Percentiles rank a stretch among this genome's conserved stretches.
Conservation (phyloP, 2,797 vertebrate genomes). For the Typhlichthys subterraneus region DNA sequence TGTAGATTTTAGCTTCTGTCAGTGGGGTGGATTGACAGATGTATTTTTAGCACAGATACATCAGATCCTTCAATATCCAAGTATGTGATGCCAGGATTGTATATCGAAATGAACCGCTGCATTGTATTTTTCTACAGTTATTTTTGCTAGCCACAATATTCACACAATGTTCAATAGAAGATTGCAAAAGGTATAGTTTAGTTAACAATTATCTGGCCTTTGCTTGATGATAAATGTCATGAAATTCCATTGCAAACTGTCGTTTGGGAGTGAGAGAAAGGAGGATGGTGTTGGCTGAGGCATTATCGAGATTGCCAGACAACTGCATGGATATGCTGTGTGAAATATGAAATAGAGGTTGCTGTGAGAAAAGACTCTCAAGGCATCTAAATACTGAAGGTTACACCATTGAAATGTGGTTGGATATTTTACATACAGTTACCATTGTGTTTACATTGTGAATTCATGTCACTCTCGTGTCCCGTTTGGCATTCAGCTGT, state of each 20-base stretch:
- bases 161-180: constrained; percentile 26
- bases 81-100: constrained; percentile 39
- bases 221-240: constrained; percentile 17
- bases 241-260: constrained; percentile 8
- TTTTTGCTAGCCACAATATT: constrained; percentile 11
- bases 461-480: background rate
- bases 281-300: constrained; percentile 53
- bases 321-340: constrained; percentile 47
- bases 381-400: constrained; percentile 31
- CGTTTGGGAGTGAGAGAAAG: constrained; percentile 28
- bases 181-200: constrained; percentile 29
- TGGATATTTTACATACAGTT: constrained; percentile 18
- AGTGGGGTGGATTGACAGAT: constrained; percentile 23
- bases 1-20: constrained; percentile 43
- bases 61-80: constrained; percentile 43
- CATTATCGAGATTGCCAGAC: constrained; percentile 54
- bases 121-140: constrained; percentile 11
- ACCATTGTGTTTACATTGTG: background rate
- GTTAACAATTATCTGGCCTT: constrained; percentile 23
- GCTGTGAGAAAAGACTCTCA: constrained; percentile 40
- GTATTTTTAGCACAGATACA: constrained; percentile 11
- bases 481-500: no score
- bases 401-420: constrained; percentile 18
- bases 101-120: constrained; percentile 38
- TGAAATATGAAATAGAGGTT: constrained; percentile 62